Evolutionary conservation across 2,888 invertebrate species (phyloP).

Genomic region (Carterocephalus palaemon): DNA sequence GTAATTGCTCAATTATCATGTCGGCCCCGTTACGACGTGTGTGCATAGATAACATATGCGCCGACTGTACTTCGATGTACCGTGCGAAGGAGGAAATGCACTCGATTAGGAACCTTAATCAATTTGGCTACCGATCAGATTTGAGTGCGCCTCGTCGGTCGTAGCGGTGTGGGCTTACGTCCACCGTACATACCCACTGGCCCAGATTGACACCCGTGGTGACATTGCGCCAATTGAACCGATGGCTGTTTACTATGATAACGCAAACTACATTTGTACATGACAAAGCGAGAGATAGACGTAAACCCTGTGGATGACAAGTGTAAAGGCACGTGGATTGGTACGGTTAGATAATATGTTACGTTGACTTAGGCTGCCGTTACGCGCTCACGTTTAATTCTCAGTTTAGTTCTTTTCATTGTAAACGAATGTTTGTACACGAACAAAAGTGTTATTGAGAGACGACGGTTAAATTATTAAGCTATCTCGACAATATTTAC

Average conservation of each 20-base stretch:
- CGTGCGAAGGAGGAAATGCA: conserved; percentile 3
- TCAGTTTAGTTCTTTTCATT: too few relatives aligned
- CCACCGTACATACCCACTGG: conserved; percentile 40
- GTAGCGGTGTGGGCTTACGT: conserved; percentile 19
- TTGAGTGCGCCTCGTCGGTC: neutral
- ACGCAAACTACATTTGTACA: conserved; percentile 24
- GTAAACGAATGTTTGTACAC: too few relatives aligned
- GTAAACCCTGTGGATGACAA: too few relatives aligned
- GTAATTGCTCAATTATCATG: conserved; percentile 67
- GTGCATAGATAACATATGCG: conserved; percentile 37
- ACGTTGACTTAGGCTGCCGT: too few relatives aligned
- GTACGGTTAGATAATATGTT: too few relatives aligned
- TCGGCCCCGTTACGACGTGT: conserved; percentile 46
- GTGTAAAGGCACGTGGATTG: too few relatives aligned
- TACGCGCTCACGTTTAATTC: too few relatives aligned
- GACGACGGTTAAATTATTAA: too few relatives aligned
- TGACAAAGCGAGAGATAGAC: too few relatives aligned
- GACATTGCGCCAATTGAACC: conserved; percentile 53
- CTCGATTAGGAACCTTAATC: conserved; percentile 10
- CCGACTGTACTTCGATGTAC: conserved; percentile 19
- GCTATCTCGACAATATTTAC: too few relatives aligned
- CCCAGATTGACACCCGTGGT: conserved; percentile 50
- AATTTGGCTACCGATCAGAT: conserved; percentile 7
- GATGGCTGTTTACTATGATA: conserved; percentile 41
- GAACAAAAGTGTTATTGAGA: too few relatives aligned